phyloP scores from a whole-genome alignment of 2,888 invertebrate species.

The Chymomyza amoena region DNA sequence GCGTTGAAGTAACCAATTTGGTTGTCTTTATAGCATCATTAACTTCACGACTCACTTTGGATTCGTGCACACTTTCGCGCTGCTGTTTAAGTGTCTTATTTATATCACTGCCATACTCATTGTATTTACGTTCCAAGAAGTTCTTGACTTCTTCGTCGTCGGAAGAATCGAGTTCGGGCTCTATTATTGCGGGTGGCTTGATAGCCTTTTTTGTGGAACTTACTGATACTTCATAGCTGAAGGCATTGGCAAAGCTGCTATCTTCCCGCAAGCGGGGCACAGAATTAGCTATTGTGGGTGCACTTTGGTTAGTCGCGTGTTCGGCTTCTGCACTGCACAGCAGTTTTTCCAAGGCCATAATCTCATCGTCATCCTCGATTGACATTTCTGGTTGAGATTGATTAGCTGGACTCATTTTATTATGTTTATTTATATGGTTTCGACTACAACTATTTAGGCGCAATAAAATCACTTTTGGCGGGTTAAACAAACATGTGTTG shows the following conservation, averaged over 20 bases:
- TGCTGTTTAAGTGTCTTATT: constrained; percentile 82
- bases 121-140: constrained; percentile 86
- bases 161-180: constrained; percentile 83
- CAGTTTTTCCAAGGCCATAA: constrained; percentile 69
- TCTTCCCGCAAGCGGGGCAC: constrained; percentile 69
- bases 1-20: constrained; percentile 27
- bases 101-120: constrained; percentile 84
- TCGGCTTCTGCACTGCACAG: constrained; percentile 57
- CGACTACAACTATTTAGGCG: constrained; percentile 16
- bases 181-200: constrained; percentile 17
- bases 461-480: constrained; percentile 56
- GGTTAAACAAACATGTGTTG: constrained; percentile 9
- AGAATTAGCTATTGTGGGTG: constrained; percentile 25
- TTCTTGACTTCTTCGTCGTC: constrained; percentile 89
- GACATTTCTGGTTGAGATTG: constrained; percentile 42
- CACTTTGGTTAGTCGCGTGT: constrained; percentile 23
- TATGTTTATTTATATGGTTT: background rate
- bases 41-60: constrained; percentile 67
- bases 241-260: constrained; percentile 71
- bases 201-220: constrained; percentile 21
- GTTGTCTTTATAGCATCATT: constrained; percentile 39
- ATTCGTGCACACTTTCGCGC: constrained; percentile 73
- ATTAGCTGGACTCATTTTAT: constrained; percentile 46
- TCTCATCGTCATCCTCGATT: constrained; percentile 68
- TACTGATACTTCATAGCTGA: constrained; percentile 65